Base-by-base conservation (phyloP, 2,797 vertebrate species). In the Parambassis ranga region DNA sequence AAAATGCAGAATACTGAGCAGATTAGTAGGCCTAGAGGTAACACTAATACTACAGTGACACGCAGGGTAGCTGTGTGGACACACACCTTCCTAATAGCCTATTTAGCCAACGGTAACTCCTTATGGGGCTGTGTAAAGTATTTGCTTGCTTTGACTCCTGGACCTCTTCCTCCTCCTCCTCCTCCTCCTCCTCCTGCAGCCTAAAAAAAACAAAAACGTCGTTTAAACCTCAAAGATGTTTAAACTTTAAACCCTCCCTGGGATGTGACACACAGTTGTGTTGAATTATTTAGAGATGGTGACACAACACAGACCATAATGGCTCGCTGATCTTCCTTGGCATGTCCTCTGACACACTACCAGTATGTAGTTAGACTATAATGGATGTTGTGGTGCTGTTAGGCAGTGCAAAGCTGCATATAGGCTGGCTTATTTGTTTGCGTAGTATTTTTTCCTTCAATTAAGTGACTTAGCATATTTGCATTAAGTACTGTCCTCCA, bases 301-400 rank as follows among this genome's bases (percentile, higher is more conserved):
- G 83, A 82, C 71, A 82, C 71, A 73, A 77, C 68, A 83, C 71
- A 52, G 43, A 67, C 49, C 60, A 23, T 62, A 64, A 73, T 53
- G 82, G 65, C 75, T 83, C 23, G 57, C 79, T 83, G 84, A 82
- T 77, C 81, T 85, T 84, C 76, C 79, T 82, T 72, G 75, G 86
- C 88, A 89, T 89, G 87, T 81, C 82, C 77, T 87, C 67, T 74
- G 81, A 82, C 81, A 84, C 81, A 86, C 79, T 86, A 82, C 74
- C 77, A 82, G 71, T 87, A 85, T 81, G 75, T 87, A 87, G 82
- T 90, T 87, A 83, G 82, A 82, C 75, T 85, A 75, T 85, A 80
- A 77, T 87, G 81, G 83, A 84, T 88, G 85, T 87, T 77, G 86
- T 90, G 87, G 87, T 91, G 85, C 83, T 86, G 80, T 85, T 87